Conservation (phyloP, 2,797 vertebrate genomes). For the Falco peregrinus region DNA sequence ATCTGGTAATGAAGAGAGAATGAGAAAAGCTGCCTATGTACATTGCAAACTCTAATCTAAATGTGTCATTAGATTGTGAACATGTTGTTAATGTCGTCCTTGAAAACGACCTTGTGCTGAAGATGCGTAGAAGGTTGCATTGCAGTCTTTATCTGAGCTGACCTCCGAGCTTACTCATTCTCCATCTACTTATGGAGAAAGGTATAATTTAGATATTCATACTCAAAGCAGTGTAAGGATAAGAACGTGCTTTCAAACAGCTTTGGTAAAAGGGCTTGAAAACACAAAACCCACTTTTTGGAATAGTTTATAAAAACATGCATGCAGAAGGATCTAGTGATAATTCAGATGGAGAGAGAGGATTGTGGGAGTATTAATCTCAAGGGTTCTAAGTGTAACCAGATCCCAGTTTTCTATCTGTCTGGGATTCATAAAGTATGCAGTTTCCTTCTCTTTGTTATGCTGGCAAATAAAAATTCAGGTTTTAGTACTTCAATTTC, state of each 20-base stretch:
- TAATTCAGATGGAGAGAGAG: neutral
- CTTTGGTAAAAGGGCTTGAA: neutral
- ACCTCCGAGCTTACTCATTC: slow-evolving; percentile 7
- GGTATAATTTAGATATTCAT: slow-evolving; percentile 2
- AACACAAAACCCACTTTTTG: neutral
- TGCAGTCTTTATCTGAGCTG: slow-evolving; percentile 18
- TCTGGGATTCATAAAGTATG: neutral
- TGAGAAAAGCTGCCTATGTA: slow-evolving; percentile 42
- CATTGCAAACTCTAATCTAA: slow-evolving; percentile 67
- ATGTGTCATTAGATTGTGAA: slow-evolving; percentile 73
- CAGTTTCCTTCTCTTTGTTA: neutral
- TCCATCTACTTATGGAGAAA: neutral
- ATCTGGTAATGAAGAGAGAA: slow-evolving; percentile 64
- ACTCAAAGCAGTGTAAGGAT: slow-evolving; percentile 1
- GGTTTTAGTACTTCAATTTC: neutral
- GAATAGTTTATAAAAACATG: neutral
- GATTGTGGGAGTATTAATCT: neutral
- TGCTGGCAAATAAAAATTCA: neutral
- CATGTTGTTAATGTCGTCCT: slow-evolving; percentile 72
- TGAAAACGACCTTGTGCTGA: slow-evolving; percentile 69
- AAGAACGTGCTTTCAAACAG: neutral
- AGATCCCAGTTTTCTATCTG: neutral
- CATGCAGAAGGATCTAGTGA: neutral
- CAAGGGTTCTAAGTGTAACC: neutral
- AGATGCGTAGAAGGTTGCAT: slow-evolving; percentile 52